Evolutionary conservation across 2,888 invertebrate species (phyloP).

Genomic region (Polymixis flavicincta): DNA sequence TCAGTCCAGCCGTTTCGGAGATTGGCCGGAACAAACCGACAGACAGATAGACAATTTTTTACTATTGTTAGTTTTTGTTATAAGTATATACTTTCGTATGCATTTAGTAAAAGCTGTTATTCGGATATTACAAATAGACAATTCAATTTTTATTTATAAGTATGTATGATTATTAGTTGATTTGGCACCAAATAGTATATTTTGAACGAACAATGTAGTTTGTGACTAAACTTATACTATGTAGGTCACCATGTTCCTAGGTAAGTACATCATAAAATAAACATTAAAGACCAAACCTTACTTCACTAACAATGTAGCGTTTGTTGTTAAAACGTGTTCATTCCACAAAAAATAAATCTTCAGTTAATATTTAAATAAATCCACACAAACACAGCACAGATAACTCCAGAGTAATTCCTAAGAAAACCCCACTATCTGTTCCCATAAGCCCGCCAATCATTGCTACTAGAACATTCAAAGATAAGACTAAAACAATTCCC

Average conservation of each 20-base stretch:
- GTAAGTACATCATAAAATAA: conserved; percentile 1
- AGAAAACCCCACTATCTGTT: conserved; percentile 34
- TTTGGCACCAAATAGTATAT: neutral
- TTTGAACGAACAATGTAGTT: neutral
- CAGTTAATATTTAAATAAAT: neutral
- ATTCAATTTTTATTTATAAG: no score
- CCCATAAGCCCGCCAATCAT: conserved; percentile 46
- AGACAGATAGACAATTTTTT: no score
- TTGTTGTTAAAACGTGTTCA: neutral
- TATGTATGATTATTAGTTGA: no score
- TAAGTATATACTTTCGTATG: no score
- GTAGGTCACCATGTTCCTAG: neutral
- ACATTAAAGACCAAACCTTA: conserved; percentile 1
- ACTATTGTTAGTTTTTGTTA: no score
- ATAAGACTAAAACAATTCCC: conserved; percentile 62
- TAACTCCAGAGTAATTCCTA: conserved; percentile 2
- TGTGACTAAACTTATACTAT: no score
- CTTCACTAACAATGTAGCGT: neutral
- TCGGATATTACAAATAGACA: no score
- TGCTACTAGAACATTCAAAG: conserved; percentile 44
- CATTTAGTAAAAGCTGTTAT: no score
- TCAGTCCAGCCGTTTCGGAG: no score
- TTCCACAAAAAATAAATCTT: conserved; percentile 3
- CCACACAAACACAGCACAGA: neutral
- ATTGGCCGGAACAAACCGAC: no score